Percentiles rank a stretch among this genome's conserved stretches.
phyloP scores from a whole-genome alignment of 2,888 invertebrate genomes.

The Tenthredo notha region DNA sequence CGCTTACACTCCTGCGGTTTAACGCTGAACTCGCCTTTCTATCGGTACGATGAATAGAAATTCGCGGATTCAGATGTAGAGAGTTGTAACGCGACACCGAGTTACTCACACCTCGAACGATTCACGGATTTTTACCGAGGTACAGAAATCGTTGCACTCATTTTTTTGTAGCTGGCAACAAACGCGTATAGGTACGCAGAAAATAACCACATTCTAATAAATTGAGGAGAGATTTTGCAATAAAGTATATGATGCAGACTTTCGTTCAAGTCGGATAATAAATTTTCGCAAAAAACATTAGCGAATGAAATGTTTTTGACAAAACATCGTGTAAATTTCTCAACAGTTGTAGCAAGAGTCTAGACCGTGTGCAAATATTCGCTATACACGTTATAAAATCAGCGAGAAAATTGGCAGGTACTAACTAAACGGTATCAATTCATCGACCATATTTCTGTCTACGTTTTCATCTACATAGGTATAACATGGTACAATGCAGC shows the following conservation, averaged over 20 bases:
- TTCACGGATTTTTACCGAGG: neutral
- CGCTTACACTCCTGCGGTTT: constrained; percentile 16
- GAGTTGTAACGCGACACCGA: constrained; percentile 42
- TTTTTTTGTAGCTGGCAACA: neutral
- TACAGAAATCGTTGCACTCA: neutral
- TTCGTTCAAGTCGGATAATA: neutral
- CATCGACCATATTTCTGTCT: constrained; percentile 1
- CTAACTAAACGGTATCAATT: constrained; percentile 20
- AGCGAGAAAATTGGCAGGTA: neutral
- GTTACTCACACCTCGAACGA: neutral
- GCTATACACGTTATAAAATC: neutral
- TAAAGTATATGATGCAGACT: constrained; percentile 3
- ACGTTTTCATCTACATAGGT: neutral
- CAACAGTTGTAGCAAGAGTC: neutral
- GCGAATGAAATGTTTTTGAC: neutral
- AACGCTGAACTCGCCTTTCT: constrained; percentile 40
- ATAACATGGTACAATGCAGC: neutral
- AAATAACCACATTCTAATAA: neutral
- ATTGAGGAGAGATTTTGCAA: neutral
- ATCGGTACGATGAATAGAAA: constrained; percentile 21
- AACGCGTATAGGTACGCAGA: neutral
- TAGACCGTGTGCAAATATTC: neutral
- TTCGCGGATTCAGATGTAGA: constrained; percentile 30
- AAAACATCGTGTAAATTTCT: neutral
- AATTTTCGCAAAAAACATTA: neutral